Base-by-base conservation (phyloP, 2,113 vertebrate genomes). In the Corvus cornix region DNA sequence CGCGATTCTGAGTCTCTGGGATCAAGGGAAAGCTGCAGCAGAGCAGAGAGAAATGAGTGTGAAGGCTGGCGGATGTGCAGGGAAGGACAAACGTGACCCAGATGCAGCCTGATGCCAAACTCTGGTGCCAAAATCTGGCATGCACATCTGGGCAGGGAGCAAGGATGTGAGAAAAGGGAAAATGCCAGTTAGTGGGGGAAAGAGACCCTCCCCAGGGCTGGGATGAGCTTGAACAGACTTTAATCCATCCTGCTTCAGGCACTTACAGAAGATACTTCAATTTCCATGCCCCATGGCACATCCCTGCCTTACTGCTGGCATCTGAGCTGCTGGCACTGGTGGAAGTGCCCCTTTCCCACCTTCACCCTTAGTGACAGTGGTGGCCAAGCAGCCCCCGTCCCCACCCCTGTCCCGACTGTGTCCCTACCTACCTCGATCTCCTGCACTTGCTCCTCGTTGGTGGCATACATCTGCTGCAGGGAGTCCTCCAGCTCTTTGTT, bases 401-500 rank as follows among this genome's bases (percentile, higher is more conserved):
- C 56, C 52, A 35, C 10, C 31, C 53, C 41, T 67, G 28, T 35
- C 74, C 84, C 2, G 0, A 5, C 19, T 12, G 18, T 11, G 27
- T 80, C 52, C 82, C 58, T 59, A 99, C 82, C 58, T 59, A 99
- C 99, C 99, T 99, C 99, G 0, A 99, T 99, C 97, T 99, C 99
- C 60, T 99, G 99, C 68, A 99, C 99, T 95, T 99, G 99, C 82
- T 99, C 99, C 96, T 99, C 99, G 24, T 99, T 99, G 98, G 98
- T 99, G 95, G 99, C 80, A 39, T 99, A 99, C 99, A 99, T 99
- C 96, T 99, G 99, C 91, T 99, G 99, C 84, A 99, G 97, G 4
- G 99, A 99, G 93, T 99, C 99, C 96, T 99, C 99, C 96, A 99
- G 97, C 96, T 99, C 99, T 90, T 99, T 99, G 97, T 99, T 99